phyloP scores from a whole-genome alignment of 2,113 vertebrate genomes.

The Pseudopodoces humilis region DNA sequence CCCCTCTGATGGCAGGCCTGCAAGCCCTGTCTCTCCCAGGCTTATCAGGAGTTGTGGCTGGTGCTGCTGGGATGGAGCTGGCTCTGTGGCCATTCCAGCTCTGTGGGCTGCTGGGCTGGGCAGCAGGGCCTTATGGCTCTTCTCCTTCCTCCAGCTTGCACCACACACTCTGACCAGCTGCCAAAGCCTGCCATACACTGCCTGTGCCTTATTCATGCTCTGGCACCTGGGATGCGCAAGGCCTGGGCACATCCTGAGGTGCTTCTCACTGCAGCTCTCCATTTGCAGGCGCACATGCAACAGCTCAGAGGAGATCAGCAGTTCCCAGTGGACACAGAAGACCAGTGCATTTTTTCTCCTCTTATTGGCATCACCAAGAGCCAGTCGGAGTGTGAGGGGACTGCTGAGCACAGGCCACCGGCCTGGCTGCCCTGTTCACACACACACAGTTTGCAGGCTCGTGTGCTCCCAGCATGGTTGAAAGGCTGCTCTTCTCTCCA shows the following conservation, averaged over 20 bases:
- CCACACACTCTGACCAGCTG: background rate
- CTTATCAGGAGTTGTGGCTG: background rate
- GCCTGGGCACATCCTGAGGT: rapidly evolving
- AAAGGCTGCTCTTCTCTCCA: background rate
- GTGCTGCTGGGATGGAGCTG: rapidly evolving
- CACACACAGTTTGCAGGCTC: rapidly evolving
- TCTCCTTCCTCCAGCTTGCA: background rate
- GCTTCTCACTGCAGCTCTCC: background rate
- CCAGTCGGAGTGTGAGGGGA: rapidly evolving
- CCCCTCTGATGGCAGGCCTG: background rate
- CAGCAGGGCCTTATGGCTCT: background rate
- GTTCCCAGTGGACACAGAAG: background rate
- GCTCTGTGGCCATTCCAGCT: background rate
- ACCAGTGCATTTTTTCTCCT: background rate
- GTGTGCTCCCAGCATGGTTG: rapidly evolving
- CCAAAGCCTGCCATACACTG: background rate
- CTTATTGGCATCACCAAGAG: background rate
- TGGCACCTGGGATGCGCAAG: background rate
- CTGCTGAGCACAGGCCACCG: background rate
- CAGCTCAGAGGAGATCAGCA: background rate
- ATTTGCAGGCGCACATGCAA: background rate
- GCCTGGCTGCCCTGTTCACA: background rate
- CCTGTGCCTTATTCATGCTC: background rate
- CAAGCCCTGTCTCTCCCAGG: rapidly evolving
- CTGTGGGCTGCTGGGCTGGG: background rate